phyloP scores from a whole-genome alignment of 1,140 invertebrate genomes.

The Goniozus legneri region DNA sequence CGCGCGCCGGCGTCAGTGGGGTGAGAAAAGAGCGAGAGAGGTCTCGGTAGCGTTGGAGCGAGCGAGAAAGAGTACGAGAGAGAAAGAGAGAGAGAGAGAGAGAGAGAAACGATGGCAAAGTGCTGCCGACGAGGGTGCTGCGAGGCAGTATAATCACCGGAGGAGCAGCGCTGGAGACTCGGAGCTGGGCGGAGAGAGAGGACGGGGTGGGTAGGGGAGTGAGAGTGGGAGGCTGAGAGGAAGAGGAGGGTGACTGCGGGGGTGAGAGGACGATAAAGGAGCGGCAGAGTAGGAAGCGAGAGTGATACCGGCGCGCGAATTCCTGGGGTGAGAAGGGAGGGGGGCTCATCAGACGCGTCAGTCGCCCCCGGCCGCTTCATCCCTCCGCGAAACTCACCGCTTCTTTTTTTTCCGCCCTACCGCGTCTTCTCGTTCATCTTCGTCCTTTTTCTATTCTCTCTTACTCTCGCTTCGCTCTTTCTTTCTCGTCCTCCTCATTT shows the following conservation, averaged over 20 bases:
- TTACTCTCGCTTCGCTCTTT: too few species aligned
- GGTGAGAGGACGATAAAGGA: neutral
- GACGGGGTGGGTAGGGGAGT: conserved; percentile 5
- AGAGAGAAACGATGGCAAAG: neutral
- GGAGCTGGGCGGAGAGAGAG: neutral
- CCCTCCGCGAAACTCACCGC: conserved; percentile 3
- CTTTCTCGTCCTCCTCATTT: conserved; percentile 1
- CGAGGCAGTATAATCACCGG: too few species aligned
- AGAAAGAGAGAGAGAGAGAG: neutral
- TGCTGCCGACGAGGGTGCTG: too few species aligned
- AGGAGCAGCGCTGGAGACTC: too few species aligned
- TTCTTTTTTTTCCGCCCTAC: too few species aligned
- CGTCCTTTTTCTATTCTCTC: conserved; percentile 6
- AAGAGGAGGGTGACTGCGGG: neutral
- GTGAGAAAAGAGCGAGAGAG: conserved; percentile 1
- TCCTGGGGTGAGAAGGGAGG: neutral
- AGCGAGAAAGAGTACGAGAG: too few species aligned
- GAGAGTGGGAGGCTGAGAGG: conserved; percentile 8
- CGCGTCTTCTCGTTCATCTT: conserved; percentile 11
- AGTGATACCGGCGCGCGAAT: neutral
- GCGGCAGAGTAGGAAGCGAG: conserved; percentile 2
- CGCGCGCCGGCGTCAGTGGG: neutral
- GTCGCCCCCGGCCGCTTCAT: conserved; percentile 15
- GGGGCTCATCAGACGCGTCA: conserved; percentile 16
- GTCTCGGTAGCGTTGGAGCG: neutral